Percentiles rank a stretch among this genome's conserved stretches.
Evolutionary conservation across 2,888 invertebrate genomes (phyloP).

Genomic region (Callinectes sapidus): DNA sequence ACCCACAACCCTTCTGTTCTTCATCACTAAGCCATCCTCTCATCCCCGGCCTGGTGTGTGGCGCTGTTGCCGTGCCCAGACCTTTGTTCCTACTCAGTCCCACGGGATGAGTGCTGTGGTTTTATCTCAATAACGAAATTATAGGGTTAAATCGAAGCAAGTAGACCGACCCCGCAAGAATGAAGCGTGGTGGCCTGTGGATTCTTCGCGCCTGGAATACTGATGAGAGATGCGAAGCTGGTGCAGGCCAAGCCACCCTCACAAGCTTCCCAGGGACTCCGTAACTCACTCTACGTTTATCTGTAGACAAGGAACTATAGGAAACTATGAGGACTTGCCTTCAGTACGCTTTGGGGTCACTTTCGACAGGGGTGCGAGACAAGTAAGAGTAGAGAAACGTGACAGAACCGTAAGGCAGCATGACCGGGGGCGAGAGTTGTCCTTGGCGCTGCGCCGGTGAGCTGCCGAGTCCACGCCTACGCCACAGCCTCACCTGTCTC

Average conservation of each 20-base stretch:
- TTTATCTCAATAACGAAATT: slow-evolving; percentile 19
- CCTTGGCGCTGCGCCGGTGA: slow-evolving; percentile 47
- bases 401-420: slow-evolving; percentile 59
- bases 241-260: background rate
- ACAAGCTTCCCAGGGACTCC: background rate
- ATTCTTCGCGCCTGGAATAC: slow-evolving; percentile 46
- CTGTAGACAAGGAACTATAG: background rate
- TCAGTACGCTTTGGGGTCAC: background rate
- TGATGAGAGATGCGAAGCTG: slow-evolving; percentile 43
- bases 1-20: slow-evolving; percentile 57
- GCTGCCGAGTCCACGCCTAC: slow-evolving; percentile 42
- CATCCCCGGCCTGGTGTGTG: background rate
- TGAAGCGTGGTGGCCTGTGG: slow-evolving; percentile 54
- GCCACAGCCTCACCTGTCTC: background rate
- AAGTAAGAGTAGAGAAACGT: slow-evolving; percentile 52
- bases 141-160: slow-evolving; percentile 20
- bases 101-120: background rate
- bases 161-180: slow-evolving; percentile 39
- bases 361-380: background rate
- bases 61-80: background rate
- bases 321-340: background rate
- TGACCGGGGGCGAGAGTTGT: slow-evolving; percentile 61
- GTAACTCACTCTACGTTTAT: background rate
- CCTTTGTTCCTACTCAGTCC: background rate
- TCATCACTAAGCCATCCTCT: background rate